Conservation (phyloP, 2,797 vertebrate genomes). For the Ammospiza maritima region DNA sequence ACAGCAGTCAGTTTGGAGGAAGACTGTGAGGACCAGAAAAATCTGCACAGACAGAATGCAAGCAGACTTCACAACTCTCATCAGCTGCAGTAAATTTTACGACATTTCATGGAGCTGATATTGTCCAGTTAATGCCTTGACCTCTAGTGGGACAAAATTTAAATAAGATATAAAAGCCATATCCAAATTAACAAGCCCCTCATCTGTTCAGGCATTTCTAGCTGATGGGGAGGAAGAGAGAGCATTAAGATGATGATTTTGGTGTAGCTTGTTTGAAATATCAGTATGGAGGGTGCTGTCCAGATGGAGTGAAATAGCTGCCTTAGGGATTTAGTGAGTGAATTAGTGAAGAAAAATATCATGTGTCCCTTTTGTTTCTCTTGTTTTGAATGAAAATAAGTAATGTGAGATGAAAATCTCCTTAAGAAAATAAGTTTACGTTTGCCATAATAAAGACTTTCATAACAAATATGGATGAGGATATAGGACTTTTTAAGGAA, state of each 20-base stretch:
- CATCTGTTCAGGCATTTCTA: not conserved
- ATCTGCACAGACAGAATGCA: not conserved
- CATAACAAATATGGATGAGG: not conserved
- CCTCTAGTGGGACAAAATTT: not conserved
- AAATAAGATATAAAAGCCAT: not conserved
- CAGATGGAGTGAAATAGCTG: not conserved
- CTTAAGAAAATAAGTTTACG: not conserved
- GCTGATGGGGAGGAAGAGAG: not conserved
- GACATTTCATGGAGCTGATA: not conserved
- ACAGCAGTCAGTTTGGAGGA: not conserved
- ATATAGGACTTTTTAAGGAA: not conserved
- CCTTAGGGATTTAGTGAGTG: not conserved
- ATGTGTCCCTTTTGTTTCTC: not conserved
- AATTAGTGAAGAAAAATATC: not conserved
- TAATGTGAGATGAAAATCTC: not conserved
- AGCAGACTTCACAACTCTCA: not conserved
- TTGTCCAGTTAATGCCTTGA: not conserved
- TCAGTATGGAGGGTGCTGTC: not conserved
- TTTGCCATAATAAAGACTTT: not conserved
- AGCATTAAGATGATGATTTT: not conserved
- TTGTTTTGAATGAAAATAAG: not conserved
- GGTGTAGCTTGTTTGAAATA: not conserved
- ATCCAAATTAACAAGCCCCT: not conserved
- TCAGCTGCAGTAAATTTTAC: not conserved
- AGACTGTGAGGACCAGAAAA: not conserved